These are phyloP conservation scores for Lysandra bellargus DNA, from an alignment of 2,888 invertebrate genomes.

Conservation along the genomic window DNA sequence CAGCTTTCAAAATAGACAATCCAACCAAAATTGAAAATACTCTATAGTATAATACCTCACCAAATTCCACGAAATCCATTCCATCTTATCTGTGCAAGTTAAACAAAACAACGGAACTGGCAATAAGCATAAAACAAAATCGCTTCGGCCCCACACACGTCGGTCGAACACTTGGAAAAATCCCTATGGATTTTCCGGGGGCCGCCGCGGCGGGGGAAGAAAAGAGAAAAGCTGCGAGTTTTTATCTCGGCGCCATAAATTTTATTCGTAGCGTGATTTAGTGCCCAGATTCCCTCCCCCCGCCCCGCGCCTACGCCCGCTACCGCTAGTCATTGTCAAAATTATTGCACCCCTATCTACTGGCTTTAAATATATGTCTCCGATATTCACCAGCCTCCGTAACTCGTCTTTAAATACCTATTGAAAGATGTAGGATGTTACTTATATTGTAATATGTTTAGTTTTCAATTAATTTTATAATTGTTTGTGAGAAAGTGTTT, in stretches of 20 bases:
- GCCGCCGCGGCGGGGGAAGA: conserved; percentile 65
- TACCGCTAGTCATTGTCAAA: conserved; percentile 81
- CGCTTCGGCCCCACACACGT: conserved; percentile 78
- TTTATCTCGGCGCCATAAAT: conserved; percentile 82
- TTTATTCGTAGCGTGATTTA: conserved; percentile 83
- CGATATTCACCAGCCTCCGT: conserved; percentile 71
- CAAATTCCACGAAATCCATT: conserved; percentile 43
- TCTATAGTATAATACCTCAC: not conserved
- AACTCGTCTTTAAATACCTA: conserved; percentile 55
- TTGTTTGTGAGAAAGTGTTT: not conserved
- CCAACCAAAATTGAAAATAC: not conserved
- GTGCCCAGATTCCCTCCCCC: conserved; percentile 80
- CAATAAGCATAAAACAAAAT: conserved; percentile 81
- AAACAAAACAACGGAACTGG: conserved; percentile 77
- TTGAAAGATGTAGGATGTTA: not conserved
- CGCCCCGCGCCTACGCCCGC: conserved; percentile 77
- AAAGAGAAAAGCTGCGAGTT: conserved; percentile 83
- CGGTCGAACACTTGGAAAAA: conserved; percentile 79
- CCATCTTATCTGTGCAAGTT: conserved; percentile 75
- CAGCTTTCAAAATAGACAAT: not conserved
- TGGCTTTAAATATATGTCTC: conserved; percentile 80
- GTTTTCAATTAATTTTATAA: too few species aligned
- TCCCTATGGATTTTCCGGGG: conserved; percentile 79
- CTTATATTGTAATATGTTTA: not conserved
- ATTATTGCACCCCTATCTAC: conserved; percentile 81